Conservation (phyloP, 2,888 invertebrate species). For the Eilema sororculum region DNA sequence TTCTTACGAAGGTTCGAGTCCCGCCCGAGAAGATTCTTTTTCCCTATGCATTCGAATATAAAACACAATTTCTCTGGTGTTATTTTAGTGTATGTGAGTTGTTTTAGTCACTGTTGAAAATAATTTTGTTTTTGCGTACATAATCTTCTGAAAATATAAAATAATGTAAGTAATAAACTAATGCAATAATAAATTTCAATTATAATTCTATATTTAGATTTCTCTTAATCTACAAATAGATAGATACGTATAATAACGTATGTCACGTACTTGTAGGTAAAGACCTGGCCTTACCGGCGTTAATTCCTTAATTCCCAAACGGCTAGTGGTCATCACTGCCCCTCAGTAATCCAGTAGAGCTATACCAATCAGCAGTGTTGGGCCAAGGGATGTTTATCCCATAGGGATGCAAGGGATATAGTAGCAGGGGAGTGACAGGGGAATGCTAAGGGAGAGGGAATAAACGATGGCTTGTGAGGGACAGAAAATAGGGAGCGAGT, state of each 20-base stretch:
- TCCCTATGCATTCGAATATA: no score
- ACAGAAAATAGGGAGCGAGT: slow-evolving; percentile 43
- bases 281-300: slow-evolving; percentile 48
- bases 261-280: not conserved
- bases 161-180: no score
- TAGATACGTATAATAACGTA: not conserved
- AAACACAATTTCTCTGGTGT: no score
- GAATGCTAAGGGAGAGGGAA: slow-evolving; percentile 35
- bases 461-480: slow-evolving; percentile 58
- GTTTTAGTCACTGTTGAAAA: no score
- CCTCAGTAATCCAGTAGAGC: slow-evolving; percentile 79
- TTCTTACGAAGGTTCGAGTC: no score
- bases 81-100: no score
- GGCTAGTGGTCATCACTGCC: slow-evolving; percentile 78
- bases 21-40: no score
- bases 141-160: no score
- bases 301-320: slow-evolving; percentile 76
- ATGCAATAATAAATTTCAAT: no score
- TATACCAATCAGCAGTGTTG: slow-evolving; percentile 82
- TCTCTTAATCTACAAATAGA: not conserved
- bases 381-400: slow-evolving; percentile 55
- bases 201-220: no score
- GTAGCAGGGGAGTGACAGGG: slow-evolving; percentile 26
- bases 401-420: slow-evolving; percentile 56
- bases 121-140: no score